Evolutionary conservation across 2,113 vertebrate genomes (phyloP).

Genomic region (Rhynchomys soricoides): DNA sequence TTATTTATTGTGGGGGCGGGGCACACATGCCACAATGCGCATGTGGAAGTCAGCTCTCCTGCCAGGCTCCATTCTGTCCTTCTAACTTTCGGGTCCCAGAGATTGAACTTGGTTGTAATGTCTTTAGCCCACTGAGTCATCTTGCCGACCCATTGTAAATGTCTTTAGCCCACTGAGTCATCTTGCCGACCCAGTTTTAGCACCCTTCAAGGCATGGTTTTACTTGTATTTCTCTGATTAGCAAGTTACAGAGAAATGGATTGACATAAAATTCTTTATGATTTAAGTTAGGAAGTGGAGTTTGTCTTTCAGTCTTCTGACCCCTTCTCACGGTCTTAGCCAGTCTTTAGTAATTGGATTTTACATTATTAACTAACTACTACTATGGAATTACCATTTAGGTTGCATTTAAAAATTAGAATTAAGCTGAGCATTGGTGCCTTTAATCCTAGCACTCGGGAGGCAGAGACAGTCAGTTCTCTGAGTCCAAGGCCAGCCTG

Average conservation of each 20-base stretch:
- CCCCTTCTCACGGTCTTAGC: not conserved
- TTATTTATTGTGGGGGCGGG: not conserved
- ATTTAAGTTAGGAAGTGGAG: not conserved
- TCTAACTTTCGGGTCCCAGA: not conserved
- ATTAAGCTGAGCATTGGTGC: not conserved
- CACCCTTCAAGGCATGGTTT: not conserved
- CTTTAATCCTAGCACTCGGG: not conserved
- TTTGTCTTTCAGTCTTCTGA: not conserved
- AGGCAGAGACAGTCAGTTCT: not conserved
- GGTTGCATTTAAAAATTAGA: conserved; percentile 18
- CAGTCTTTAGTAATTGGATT: not conserved
- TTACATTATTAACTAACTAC: conserved; percentile 17
- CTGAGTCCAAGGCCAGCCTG: not conserved
- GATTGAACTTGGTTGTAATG: not conserved
- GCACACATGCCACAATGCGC: not conserved
- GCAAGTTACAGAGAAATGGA: not conserved
- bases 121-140: not conserved
- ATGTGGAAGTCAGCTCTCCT: not conserved
- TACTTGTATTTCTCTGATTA: conserved; percentile 29
- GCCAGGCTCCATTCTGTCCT: not conserved
- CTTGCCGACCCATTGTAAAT: not conserved
- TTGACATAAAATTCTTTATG: not conserved
- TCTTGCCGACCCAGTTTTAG: not conserved
- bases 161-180: not conserved
- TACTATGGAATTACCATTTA: conserved; percentile 30